Evolutionary conservation across 2,888 invertebrate genomes (phyloP).

Genomic region (Quadroppia sp.): DNA sequence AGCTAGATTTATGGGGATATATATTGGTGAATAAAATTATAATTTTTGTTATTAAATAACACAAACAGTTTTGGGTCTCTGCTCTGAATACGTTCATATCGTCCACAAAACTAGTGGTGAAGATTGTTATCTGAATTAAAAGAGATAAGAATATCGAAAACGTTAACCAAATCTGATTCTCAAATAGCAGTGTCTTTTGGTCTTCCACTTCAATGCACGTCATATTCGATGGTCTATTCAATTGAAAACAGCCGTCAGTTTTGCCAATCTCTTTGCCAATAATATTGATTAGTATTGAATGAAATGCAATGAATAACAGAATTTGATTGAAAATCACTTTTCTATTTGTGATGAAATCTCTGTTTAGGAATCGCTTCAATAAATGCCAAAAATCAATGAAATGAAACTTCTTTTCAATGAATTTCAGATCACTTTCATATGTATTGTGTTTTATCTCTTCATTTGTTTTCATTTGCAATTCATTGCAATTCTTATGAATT

Average conservation of each 20-base stretch:
- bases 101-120: too few species aligned
- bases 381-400: background rate
- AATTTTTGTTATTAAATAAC: too few species aligned
- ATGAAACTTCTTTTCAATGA: background rate
- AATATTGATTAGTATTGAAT: background rate
- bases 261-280: background rate
- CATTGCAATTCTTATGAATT: background rate
- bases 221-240: background rate
- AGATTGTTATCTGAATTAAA: too few species aligned
- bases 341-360: too few species aligned
- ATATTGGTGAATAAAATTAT: too few species aligned
- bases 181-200: background rate
- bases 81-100: too few species aligned
- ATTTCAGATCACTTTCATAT: background rate
- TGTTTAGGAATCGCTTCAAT: background rate
- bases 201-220: background rate
- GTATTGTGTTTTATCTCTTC: background rate
- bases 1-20: too few species aligned
- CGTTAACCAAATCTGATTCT: too few species aligned
- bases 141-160: too few species aligned
- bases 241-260: background rate
- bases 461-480: too few species aligned
- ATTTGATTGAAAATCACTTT: background rate
- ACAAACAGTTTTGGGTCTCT: too few species aligned
- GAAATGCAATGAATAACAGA: background rate